Evolutionary conservation across 2,113 vertebrate species (phyloP), one percentile per base, ranked within the genome.

Genomic region (Opisthocomus hoazin): DNA sequence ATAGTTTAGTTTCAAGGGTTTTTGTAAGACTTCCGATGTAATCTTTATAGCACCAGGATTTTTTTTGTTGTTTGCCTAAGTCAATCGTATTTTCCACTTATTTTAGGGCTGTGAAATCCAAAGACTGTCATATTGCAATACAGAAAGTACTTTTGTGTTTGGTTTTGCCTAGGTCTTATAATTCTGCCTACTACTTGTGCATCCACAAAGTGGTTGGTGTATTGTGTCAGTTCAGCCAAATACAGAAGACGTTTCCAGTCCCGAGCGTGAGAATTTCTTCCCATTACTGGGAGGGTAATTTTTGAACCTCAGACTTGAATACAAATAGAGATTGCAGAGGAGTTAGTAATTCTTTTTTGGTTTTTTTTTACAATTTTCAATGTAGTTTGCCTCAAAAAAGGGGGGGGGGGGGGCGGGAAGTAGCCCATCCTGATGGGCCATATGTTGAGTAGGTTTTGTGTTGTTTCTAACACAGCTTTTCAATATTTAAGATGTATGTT

Each of bases 291-390:
- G 8, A 69, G 17, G 8, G 13, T 56, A 29, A 23, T 73, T 88
- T 74, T 54, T 70, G 53, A 69, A 65, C 6, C 7, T 80, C 57
- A 65, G 19, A 18, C 56, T 81, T 74, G 19, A 36, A 26, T 45
- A 24, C 22, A n/a, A 30, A 34, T 70, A 22, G 17, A 68, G 17
- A 29, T 3, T 56, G 21, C 4, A 29, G 16, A 27, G 8, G 36
- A 64, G 4, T 27, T 57, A 30, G 15, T 10, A 5, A 0, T 23
- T 32, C 36, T 41, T 23, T 5, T 10, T 23, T 12, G 18, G 54
- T 43, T n/a, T 8, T 1, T 4, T 51, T 12, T 14, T 7, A 3
- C 8, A 4, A 3, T 64, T 69, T 65, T 73, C 46, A 12, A 3
- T 30, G 13, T 77, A 30, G 6, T 53, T 87, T 89, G 3, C 27